Conservation (phyloP, 1,140 invertebrate species). For the Sitodiplosis mosellana region DNA sequence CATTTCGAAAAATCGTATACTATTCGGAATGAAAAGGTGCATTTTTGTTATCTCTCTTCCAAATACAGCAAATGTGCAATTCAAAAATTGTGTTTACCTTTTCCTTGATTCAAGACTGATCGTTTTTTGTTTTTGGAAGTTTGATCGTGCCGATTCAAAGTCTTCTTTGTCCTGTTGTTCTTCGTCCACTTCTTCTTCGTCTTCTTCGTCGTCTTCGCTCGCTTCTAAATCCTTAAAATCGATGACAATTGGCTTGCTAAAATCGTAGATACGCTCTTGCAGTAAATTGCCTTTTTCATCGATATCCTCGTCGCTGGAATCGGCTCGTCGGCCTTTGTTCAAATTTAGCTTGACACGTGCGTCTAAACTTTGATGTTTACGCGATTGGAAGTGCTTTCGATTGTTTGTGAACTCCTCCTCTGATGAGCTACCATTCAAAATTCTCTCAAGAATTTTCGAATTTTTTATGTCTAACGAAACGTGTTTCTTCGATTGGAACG, state of each 20-base stretch:
- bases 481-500: constrained; percentile 24
- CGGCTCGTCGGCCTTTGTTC: constrained; percentile 17
- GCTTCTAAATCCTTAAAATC: constrained; percentile 24
- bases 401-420: constrained; percentile 23
- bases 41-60: no score
- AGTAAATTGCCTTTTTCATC: constrained; percentile 22
- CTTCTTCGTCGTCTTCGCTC: constrained; percentile 14
- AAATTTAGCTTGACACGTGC: constrained; percentile 22
- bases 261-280: constrained; percentile 18
- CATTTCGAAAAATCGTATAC: constrained; percentile 32
- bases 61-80: no score
- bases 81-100: constrained; percentile 12
- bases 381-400: constrained; percentile 20
- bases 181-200: constrained; percentile 16
- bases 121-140: constrained; percentile 21
- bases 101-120: constrained; percentile 24
- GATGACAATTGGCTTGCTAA: constrained; percentile 24
- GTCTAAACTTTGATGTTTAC: constrained; percentile 25
- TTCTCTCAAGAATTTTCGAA: constrained; percentile 16
- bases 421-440: constrained; percentile 21
- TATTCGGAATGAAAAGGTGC: constrained; percentile 4
- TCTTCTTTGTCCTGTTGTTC: constrained; percentile 9
- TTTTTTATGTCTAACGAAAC: constrained; percentile 22
- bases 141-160: constrained; percentile 15
- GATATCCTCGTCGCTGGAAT: constrained; percentile 20